These are phyloP conservation scores for Actinopyga echinites DNA, from an alignment of 53 echinoderm and acorn worm species.

Conservation along the genomic window DNA sequence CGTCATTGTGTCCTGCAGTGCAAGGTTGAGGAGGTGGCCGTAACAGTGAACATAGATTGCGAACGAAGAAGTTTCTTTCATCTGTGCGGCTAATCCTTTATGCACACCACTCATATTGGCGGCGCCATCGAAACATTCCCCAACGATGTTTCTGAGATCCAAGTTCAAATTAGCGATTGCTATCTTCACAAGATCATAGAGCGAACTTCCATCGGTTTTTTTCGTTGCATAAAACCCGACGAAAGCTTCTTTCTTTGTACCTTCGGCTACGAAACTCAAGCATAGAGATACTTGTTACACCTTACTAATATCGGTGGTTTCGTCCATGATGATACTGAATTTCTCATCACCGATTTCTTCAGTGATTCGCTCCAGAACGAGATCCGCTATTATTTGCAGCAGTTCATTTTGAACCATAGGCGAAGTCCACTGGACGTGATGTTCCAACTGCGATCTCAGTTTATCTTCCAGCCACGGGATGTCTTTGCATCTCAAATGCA, in stretches of 20 bases:
- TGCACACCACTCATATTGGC: neutral
- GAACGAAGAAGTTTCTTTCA: neutral
- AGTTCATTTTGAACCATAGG: constrained; percentile 19
- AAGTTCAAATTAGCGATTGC: neutral
- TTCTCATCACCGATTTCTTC: neutral
- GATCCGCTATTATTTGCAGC: neutral
- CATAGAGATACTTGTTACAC: neutral
- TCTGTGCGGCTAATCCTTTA: neutral
- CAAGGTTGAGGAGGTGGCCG: neutral
- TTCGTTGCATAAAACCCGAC: constrained; percentile 27
- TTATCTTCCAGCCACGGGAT: constrained; percentile 10
- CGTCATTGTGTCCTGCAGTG: neutral
- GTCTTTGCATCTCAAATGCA: neutral
- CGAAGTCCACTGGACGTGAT: neutral
- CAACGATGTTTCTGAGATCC: neutral
- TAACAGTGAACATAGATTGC: neutral
- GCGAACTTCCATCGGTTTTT: neutral
- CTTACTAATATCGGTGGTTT: constrained; percentile 19
- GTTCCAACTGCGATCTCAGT: neutral
- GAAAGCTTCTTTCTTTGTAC: constrained; percentile 2
- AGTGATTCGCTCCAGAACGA: neutral
- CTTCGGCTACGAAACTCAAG: neutral
- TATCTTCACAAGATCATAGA: neutral
- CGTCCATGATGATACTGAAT: neutral
- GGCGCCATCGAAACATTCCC: neutral